These are phyloP conservation scores for Anastrepha ludens DNA, from an alignment of 1,140 invertebrate species.

Conservation along the genomic window DNA sequence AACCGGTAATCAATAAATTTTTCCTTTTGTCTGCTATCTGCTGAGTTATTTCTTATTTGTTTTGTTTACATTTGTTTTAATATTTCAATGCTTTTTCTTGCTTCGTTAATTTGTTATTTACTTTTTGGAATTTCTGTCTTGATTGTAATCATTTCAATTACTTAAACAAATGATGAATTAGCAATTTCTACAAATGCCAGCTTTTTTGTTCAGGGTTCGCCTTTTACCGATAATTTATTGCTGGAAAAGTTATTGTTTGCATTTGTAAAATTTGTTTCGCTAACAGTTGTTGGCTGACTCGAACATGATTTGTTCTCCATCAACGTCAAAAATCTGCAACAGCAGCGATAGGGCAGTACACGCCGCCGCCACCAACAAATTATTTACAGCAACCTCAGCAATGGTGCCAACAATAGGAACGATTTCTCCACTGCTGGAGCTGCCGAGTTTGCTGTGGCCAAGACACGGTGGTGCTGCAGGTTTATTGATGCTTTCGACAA, in stretches of 20 bases:
- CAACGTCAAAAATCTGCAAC: slow-evolving; percentile 13
- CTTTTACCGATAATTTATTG: slow-evolving; percentile 25
- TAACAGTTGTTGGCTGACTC: not conserved
- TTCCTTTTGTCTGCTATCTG: not conserved
- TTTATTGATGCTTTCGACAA: not conserved
- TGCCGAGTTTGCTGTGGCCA: not conserved
- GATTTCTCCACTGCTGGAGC: not conserved
- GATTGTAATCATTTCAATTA: slow-evolving; percentile 47
- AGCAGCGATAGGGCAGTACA: slow-evolving; percentile 32
- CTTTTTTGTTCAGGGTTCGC: not conserved
- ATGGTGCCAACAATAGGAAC: slow-evolving; percentile 16
- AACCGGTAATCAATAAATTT: slow-evolving; percentile 20
- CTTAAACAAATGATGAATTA: slow-evolving; percentile 47
- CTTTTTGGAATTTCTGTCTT: not conserved
- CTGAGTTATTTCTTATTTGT: not conserved
- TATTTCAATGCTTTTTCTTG: not conserved
- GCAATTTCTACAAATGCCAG: slow-evolving; percentile 38
- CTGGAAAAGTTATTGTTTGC: not conserved
- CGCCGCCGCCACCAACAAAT: not conserved
- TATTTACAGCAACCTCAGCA: slow-evolving; percentile 6
- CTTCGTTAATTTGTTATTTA: not conserved
- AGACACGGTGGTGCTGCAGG: not conserved
- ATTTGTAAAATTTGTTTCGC: not conserved
- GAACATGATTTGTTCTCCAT: slow-evolving; percentile 46
- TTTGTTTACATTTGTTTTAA: not conserved